Evolutionary conservation across 2,797 vertebrate genomes (phyloP).

Genomic region (Anolis apletophallus): DNA sequence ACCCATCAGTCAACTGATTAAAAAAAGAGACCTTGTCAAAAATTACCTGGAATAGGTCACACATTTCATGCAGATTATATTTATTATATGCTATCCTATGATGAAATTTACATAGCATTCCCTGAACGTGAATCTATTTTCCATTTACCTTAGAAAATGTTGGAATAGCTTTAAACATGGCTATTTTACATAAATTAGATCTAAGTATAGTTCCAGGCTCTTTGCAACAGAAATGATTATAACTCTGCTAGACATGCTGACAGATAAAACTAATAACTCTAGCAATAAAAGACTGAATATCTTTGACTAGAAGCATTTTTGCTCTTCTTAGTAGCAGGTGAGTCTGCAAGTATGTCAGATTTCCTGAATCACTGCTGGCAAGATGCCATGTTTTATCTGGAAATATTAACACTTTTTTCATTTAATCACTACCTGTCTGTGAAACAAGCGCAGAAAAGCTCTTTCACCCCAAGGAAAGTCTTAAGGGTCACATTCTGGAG

Average conservation of each 20-base stretch:
- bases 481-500: too few species aligned
- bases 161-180: background rate
- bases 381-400: background rate
- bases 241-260: background rate
- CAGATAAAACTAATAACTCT: slow-evolving; percentile 25
- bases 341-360: background rate
- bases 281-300: slow-evolving; percentile 15
- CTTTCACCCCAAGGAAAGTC: too few species aligned
- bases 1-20: background rate
- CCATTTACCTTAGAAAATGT: background rate
- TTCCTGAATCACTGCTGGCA: slow-evolving; percentile 35
- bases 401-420: too few species aligned
- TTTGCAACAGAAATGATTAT: accelerated
- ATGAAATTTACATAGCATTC: background rate
- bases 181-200: background rate
- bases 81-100: background rate
- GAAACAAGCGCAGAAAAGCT: too few species aligned
- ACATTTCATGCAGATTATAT: background rate
- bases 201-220: background rate
- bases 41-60: background rate
- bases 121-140: background rate
- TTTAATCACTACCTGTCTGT: too few species aligned
- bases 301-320: slow-evolving; percentile 54
- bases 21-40: background rate
- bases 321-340: slow-evolving; percentile 23